Evolutionary conservation across 2,888 invertebrate genomes (phyloP).

Genomic region (Erebia aethiops): DNA sequence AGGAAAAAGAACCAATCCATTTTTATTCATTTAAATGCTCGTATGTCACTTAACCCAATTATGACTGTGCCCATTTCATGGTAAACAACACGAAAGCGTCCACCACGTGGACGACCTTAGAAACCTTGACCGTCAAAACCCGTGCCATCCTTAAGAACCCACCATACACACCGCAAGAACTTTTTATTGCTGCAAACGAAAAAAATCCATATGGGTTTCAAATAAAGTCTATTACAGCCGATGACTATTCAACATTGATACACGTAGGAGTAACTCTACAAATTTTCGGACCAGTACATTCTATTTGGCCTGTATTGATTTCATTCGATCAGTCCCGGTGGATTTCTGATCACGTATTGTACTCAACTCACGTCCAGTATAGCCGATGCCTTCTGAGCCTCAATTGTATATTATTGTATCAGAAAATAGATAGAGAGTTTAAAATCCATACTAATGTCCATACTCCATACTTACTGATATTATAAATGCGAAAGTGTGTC

Average conservation of each 20-base stretch:
- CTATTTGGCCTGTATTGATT: constrained; percentile 4
- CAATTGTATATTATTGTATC: background rate
- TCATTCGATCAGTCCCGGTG: background rate
- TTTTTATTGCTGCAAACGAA: background rate
- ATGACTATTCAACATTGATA: background rate
- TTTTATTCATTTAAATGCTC: background rate
- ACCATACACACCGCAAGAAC: background rate
- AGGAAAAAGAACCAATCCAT: background rate
- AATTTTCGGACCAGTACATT: background rate
- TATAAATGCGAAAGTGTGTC: too few species aligned
- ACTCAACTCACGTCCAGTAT: background rate
- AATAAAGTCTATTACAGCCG: background rate
- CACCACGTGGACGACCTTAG: background rate
- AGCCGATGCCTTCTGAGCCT: background rate
- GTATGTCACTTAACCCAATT: constrained; percentile 4
- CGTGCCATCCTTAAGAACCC: background rate
- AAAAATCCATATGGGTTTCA: background rate
- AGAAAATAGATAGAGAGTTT: too few species aligned
- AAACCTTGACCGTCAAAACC: constrained; percentile 1
- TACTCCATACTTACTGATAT: too few species aligned
- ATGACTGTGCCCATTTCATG: background rate
- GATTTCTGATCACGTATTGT: background rate
- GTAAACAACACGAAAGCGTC: background rate
- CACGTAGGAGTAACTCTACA: background rate
- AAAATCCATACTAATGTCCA: too few species aligned